Conservation (phyloP, 2,888 invertebrate genomes). For the Ctena decussata region DNA sequence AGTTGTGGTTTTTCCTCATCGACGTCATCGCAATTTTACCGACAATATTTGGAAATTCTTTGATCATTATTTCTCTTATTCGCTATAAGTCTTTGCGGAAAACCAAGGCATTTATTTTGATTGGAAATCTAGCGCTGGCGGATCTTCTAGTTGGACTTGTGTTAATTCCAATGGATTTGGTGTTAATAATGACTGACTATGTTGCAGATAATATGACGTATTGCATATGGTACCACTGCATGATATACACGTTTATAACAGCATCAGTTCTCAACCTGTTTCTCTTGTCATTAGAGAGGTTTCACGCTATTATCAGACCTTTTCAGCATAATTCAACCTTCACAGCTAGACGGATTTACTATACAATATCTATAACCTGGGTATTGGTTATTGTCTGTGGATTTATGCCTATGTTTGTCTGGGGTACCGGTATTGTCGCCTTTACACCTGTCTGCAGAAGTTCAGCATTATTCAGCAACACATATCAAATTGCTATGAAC, state of each 20-base stretch:
- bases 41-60: slow-evolving; percentile 10
- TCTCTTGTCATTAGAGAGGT: background rate
- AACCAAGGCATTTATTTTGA: slow-evolving; percentile 3
- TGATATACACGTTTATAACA: background rate
- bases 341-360: background rate
- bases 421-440: background rate
- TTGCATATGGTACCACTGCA: background rate
- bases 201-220: background rate
- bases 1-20: background rate
- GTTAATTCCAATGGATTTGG: slow-evolving; percentile 8
- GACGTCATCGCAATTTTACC: background rate
- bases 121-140: background rate
- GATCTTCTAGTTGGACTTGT: slow-evolving; percentile 8
- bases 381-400: background rate
- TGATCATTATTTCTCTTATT: background rate
- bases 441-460: background rate
- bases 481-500: background rate
- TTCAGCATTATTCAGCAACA: background rate
- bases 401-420: background rate
- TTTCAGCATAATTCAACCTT: background rate
- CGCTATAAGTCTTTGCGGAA: background rate
- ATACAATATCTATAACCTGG: background rate
- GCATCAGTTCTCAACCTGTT: slow-evolving; percentile 1
- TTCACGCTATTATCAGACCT: slow-evolving; percentile 1
- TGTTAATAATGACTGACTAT: background rate